These are phyloP conservation scores for Cataglyphis altisquamis DNA, from an alignment of 2,888 invertebrate genomes.

Conservation along the genomic window DNA sequence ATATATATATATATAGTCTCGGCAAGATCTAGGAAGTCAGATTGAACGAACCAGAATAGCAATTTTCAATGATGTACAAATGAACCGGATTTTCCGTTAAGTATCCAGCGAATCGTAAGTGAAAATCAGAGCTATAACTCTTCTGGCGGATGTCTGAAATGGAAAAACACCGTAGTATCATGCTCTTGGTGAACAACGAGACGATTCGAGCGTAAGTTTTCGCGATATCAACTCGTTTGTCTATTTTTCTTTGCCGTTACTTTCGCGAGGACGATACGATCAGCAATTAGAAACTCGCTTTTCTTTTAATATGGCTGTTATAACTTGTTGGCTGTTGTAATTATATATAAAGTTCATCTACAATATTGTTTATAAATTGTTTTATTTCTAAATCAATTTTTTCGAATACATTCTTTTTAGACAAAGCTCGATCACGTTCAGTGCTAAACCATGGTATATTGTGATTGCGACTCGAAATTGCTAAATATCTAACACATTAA, in stretches of 20 bases:
- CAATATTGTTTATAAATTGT: not conserved
- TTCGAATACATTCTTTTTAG: not conserved
- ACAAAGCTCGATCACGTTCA: not conserved
- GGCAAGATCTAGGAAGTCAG: not conserved
- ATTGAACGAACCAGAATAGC: not conserved
- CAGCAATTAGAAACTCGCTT: slow-evolving; percentile 16
- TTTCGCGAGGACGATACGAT: slow-evolving; percentile 4
- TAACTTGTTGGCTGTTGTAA: not conserved
- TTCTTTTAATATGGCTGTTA: not conserved
- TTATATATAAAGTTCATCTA: not conserved
- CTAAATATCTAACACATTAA: not conserved
- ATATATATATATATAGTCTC: too few relatives aligned
- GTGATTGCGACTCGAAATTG: not conserved
- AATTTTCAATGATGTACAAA: not conserved
- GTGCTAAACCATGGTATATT: too few relatives aligned
- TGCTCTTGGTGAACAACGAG: not conserved
- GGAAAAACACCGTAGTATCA: not conserved
- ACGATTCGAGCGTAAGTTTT: not conserved
- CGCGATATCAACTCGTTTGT: slow-evolving; percentile 4
- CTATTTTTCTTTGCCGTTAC: slow-evolving; percentile 31
- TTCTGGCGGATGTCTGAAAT: not conserved
- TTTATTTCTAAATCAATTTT: not conserved
- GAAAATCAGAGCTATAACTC: slow-evolving; percentile 16
- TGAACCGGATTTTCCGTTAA: not conserved
- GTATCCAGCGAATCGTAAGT: not conserved